Conservation (phyloP, 1,140 invertebrate genomes). For the Andrena cerasifolii region DNA sequence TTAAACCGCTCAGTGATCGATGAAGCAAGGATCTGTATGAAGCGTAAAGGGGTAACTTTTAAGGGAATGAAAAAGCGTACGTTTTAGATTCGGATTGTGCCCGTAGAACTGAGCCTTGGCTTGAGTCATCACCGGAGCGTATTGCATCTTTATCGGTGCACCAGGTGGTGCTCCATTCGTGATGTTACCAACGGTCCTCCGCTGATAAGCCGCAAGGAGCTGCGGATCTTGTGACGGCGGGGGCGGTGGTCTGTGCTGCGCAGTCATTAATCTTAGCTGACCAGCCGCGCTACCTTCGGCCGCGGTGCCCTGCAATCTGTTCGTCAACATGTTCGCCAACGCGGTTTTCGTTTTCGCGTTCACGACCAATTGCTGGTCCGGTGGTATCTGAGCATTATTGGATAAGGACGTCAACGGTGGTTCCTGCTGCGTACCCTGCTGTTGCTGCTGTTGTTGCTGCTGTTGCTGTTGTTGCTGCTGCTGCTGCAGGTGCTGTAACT, state of each 20-base stretch:
- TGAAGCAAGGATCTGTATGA: no score
- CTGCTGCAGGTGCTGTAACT: conserved; percentile 66
- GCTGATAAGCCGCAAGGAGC: conserved; percentile 78
- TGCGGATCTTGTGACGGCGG: conserved; percentile 81
- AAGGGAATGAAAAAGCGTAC: conserved; percentile 75
- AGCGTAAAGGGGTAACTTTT: not conserved
- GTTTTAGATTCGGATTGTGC: conserved; percentile 92
- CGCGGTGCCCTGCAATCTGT: conserved; percentile 88
- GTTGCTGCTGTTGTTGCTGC: conserved; percentile 75
- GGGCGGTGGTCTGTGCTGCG: conserved; percentile 86
- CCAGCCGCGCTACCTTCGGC: conserved; percentile 86
- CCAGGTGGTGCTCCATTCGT: conserved; percentile 79
- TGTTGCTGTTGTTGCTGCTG: conserved; percentile 70
- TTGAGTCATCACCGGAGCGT: conserved; percentile 80
- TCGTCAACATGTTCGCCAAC: conserved; percentile 96
- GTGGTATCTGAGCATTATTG: conserved; percentile 77
- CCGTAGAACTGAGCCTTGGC: conserved; percentile 90
- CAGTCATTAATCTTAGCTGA: conserved; percentile 90
- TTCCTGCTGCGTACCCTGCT: conserved; percentile 73
- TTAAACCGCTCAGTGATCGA: no score
- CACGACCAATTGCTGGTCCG: conserved; percentile 85
- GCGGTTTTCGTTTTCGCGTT: conserved; percentile 97
- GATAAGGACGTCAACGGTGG: conserved; percentile 70
- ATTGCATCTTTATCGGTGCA: conserved; percentile 81
- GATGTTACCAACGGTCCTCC: conserved; percentile 81